Base-by-base conservation (phyloP, 2,113 vertebrate species). In the Cnemophilus loriae region DNA sequence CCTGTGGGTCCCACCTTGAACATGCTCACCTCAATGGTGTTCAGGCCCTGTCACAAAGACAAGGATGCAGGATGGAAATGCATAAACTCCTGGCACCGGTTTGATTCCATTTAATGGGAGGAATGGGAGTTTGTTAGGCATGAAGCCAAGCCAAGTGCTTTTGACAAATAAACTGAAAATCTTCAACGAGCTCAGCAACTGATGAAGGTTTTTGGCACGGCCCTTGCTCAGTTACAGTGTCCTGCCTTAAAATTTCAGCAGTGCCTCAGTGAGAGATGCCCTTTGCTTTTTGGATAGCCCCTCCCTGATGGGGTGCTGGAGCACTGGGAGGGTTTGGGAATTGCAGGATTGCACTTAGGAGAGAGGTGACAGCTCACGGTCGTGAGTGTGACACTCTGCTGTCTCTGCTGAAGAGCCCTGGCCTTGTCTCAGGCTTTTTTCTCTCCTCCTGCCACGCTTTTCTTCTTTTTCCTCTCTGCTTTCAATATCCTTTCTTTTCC, bases 91-190 rank as follows among this genome's bases (percentile, higher is more conserved):
- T 77, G 68, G 63, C 63, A 41, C 63, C 74, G 18, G 3, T 82
- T 81, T 6, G 6, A 30, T 71, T 79, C 33, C 14, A 3, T 76
- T 47, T 76, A n/a, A 60, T 67, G 67, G 50, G 57, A 91, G 22
- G 16, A 73, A 37, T 33, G 61, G 85, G 90, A 93, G 41, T 63
- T 87, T 67, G 30, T 77, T 85, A 41, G 84, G 53, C 7, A 0
- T 27, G 37, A 50, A 77, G 81, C 80, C 91, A 87, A 91, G 37
- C 39, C 3, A 6, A 80, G 50, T 18, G 35, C 57, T 83, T 79
- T 80, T 90, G 71, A 86, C 75, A 93, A 83, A 91, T 70, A 55
- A 35, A n/a, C 70, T 83, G 84, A 73, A 85, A 96, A 79, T 44
- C 30, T 2, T 14, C 1, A 1, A 22, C 3, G 53, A 78, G 32